These are phyloP conservation scores for Sterrhoptilus dennistouni DNA, from an alignment of 2,113 vertebrate genomes.

Conservation along the genomic window DNA sequence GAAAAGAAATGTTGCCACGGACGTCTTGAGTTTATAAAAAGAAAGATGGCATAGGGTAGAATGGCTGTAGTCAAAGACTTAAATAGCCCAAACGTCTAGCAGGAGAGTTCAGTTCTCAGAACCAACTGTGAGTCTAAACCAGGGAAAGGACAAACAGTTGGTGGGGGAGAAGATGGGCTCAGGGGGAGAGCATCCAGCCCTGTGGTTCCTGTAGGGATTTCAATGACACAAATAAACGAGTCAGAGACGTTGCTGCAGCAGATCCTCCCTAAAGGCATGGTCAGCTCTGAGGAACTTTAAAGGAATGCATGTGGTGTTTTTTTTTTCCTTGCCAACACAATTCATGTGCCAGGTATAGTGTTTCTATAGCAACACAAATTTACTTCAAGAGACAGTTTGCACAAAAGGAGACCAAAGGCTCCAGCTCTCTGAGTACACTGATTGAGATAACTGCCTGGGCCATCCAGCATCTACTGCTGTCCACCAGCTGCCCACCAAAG, in stretches of 20 bases:
- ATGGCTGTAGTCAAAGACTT: background rate
- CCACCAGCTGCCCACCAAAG: background rate
- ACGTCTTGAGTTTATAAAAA: background rate
- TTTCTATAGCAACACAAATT: conserved; percentile 34
- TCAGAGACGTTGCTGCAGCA: background rate
- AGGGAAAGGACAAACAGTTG: background rate
- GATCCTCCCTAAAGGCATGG: background rate
- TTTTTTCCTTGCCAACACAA: background rate
- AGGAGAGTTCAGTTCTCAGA: background rate
- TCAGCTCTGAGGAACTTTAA: background rate
- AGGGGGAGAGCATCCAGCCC: background rate
- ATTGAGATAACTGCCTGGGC: background rate
- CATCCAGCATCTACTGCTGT: background rate
- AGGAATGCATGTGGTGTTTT: background rate
- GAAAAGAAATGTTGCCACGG: background rate
- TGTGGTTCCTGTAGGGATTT: background rate
- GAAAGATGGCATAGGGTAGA: background rate
- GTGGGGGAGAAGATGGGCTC: background rate
- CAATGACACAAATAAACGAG: background rate
- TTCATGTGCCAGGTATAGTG: background rate
- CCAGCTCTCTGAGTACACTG: background rate
- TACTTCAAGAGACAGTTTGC: background rate
- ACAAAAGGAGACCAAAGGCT: background rate
- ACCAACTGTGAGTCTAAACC: background rate
- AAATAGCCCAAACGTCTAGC: background rate